Evolutionary conservation across 2,797 vertebrate genomes (phyloP), one percentile per base, ranked within the genome.

Genomic region (Cryptoblepharus egeriae): DNA sequence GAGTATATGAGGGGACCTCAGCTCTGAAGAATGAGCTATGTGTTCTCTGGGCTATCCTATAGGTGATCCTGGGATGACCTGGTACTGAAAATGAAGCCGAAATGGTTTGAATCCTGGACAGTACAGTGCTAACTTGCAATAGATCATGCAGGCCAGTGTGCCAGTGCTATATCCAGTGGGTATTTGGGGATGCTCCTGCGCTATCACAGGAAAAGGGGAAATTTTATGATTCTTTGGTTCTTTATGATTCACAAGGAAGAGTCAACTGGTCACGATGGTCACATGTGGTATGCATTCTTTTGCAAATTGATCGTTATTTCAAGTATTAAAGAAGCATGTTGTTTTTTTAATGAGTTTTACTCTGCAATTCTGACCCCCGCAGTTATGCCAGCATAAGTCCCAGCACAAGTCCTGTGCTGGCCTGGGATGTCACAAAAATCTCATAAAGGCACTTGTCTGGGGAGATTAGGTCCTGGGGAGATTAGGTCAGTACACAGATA

Each of bases 281-380:
- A 18, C 60, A 0, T 61, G 30, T 49, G 69, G 58, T 35, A 45
- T 32, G 81, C 63, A 68, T 87, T 74, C 83, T 71, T 68, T 81
- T 49, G 64, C 28, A 75, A 85, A 12, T 37, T 9, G 28, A 68
- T 1, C 78, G 45, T 42, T 57, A 22, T 80, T 84, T 80, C 60
- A 0, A 78, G 79, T 69, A 79, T 28, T 71, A 84, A 84, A n/a
- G 7, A 75, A 60, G 18, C 26, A 42, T 84, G 30, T 1, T 0
- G 74, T 79, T 28, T 75, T 85, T 77, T 88, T 89, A 58, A 13
- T 24, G 2, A n/a, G n/a, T n/a, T n/a, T n/a, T n/a, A n/a, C n/a
- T n/a, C n/a, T n/a, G n/a, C n/a, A n/a, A n/a, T n/a, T n/a, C n/a
- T n/a, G n/a, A n/a, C n/a, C n/a, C n/a, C n/a, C n/a, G n/a, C n/a